Evolutionary conservation across 2,797 vertebrate species (phyloP).

Genomic region (Bovichtus diacanthus): DNA sequence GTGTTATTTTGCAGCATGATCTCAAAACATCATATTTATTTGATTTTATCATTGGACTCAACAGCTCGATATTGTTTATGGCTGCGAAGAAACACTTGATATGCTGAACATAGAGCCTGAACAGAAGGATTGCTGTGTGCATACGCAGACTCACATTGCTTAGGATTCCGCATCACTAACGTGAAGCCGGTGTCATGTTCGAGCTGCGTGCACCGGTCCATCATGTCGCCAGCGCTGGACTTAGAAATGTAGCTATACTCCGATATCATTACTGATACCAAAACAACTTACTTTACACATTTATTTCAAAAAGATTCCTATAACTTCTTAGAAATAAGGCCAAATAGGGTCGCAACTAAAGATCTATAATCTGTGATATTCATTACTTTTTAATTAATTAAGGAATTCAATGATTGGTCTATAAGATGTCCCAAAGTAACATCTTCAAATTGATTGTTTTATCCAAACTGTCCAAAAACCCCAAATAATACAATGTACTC

Average conservation of each 20-base stretch:
- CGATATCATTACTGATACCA: background rate
- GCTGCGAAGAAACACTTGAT: slow-evolving; percentile 13
- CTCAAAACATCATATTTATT: slow-evolving; percentile 7
- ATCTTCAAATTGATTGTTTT: too few relatives aligned
- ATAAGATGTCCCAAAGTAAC: background rate
- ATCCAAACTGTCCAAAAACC: too few relatives aligned
- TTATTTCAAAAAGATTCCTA: background rate
- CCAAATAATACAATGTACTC: too few relatives aligned
- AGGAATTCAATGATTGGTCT: background rate
- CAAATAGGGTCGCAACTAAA: background rate
- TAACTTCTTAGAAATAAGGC: too few relatives aligned
- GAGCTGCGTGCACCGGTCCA: too few relatives aligned
- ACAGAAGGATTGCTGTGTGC: slow-evolving; percentile 15
- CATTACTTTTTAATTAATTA: background rate
- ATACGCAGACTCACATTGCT: slow-evolving; percentile 2
- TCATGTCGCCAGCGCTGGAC: background rate
- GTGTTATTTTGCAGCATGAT: slow-evolving; percentile 22
- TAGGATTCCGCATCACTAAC: slow-evolving; percentile 5
- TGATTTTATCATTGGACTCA: slow-evolving; percentile 32
- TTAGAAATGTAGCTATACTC: slow-evolving; percentile 2
- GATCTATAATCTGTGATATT: too few relatives aligned
- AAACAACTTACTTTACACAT: background rate
- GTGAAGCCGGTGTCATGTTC: too few relatives aligned
- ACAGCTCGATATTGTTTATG: slow-evolving; percentile 33
- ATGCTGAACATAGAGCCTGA: slow-evolving; percentile 12